Evolutionary conservation across 2,888 invertebrate species (phyloP).

Genomic region (Phortica magna): DNA sequence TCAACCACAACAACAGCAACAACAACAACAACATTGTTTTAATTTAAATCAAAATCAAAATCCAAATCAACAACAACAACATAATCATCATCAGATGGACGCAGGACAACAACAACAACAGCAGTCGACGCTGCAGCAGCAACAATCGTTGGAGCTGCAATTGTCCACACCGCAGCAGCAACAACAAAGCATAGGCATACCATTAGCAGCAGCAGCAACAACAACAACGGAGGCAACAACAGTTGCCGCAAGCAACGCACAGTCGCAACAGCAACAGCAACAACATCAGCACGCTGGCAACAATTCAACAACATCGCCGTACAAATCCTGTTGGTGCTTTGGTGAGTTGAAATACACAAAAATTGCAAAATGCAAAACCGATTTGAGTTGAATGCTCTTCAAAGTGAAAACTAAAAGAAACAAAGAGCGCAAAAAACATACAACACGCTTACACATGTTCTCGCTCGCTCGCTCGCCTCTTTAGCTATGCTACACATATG

Average conservation of each 20-base stretch:
- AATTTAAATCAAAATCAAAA: slow-evolving; percentile 47
- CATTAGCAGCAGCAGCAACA: slow-evolving; percentile 40
- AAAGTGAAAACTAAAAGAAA: slow-evolving; percentile 33
- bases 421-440: slow-evolving; percentile 26
- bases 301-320: slow-evolving; percentile 66
- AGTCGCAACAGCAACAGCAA: slow-evolving; percentile 48
- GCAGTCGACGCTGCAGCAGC: slow-evolving; percentile 47
- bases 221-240: slow-evolving; percentile 45
- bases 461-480: slow-evolving; percentile 9
- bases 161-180: slow-evolving; percentile 38
- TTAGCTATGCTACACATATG: neutral
- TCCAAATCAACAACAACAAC: slow-evolving; percentile 36
- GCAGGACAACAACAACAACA: slow-evolving; percentile 50
- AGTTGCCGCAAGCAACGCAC: slow-evolving; percentile 23
- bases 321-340: slow-evolving; percentile 78
- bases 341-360: slow-evolving; percentile 74
- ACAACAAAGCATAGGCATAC: slow-evolving; percentile 24
- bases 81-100: slow-evolving; percentile 56
- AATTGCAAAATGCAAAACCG: slow-evolving; percentile 40
- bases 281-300: slow-evolving; percentile 58
- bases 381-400: slow-evolving; percentile 4
- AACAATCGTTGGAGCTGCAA: slow-evolving; percentile 42
- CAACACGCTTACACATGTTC: neutral
- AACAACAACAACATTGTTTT: slow-evolving; percentile 42
- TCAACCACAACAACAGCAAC: slow-evolving; percentile 36